A percentile compares a stretch with the other conserved stretches of the same genome.
These are phyloP conservation scores for Thamnophis sirtalis DNA, from an alignment of 2,113 vertebrate species.

Conservation along the genomic window DNA sequence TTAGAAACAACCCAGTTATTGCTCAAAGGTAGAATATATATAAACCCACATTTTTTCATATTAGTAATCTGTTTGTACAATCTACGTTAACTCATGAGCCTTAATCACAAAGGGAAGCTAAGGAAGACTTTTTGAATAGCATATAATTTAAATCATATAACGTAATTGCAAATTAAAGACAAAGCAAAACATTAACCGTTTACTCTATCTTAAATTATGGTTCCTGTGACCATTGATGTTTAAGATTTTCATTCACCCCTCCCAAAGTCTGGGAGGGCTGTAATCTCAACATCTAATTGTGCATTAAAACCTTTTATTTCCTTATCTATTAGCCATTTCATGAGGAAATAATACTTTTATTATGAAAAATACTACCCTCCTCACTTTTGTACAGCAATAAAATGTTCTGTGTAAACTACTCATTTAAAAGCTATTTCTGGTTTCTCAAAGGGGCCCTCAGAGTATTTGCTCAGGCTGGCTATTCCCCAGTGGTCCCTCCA, in stretches of 20 bases:
- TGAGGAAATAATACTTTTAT: background rate
- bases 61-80: background rate
- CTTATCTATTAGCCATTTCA: background rate
- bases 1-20: background rate
- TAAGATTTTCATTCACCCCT: background rate
- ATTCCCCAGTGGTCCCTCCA: background rate
- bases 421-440: background rate
- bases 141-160: background rate
- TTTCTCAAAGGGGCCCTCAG: background rate
- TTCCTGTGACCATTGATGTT: background rate
- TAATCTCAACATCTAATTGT: background rate
- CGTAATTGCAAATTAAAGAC: background rate
- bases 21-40: background rate
- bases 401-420: background rate
- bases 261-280: background rate
- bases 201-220: background rate
- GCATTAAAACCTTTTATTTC: background rate
- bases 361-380: background rate
- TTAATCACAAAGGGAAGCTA: background rate
- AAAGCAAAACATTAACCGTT: background rate
- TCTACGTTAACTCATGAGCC: background rate
- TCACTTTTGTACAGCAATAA: background rate
- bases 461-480: constrained; percentile 1
- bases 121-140: background rate
- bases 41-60: background rate